A percentile compares a stretch with the other conserved stretches of the same genome.
These are phyloP conservation scores for Sarcophaga rosellei DNA, from an alignment of 2,888 invertebrate species.

Conservation along the genomic window DNA sequence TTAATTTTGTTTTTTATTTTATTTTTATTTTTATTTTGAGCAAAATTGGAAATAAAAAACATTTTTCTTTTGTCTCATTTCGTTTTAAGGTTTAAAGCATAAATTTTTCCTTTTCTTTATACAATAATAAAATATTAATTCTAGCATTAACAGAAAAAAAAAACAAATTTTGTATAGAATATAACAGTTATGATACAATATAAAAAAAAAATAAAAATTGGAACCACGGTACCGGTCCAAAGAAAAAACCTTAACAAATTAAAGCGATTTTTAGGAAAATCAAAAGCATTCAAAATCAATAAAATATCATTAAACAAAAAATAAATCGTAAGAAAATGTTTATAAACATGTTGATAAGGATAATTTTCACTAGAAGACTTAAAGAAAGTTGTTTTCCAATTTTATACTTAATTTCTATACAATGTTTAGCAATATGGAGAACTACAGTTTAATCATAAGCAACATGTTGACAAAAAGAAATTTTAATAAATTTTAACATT, in stretches of 20 bases:
- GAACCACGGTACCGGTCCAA: slow-evolving; percentile 82
- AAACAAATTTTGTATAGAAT: slow-evolving; percentile 47
- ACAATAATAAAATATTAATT: slow-evolving; percentile 55
- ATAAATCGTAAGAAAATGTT: slow-evolving; percentile 27
- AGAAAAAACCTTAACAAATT: slow-evolving; percentile 82
- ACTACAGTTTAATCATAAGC: no score
- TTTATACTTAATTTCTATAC: no score
- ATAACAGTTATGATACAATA: slow-evolving; percentile 60
- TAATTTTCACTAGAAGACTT: background rate
- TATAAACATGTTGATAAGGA: slow-evolving; percentile 58
- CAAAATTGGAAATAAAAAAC: slow-evolving; percentile 8
- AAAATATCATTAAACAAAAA: background rate
- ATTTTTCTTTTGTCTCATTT: slow-evolving; percentile 36
- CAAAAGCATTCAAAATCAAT: slow-evolving; percentile 44
- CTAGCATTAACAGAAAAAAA: slow-evolving; percentile 47
- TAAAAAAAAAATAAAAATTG: slow-evolving; percentile 74
- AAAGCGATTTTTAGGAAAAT: slow-evolving; percentile 64
- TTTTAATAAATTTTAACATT: no score
- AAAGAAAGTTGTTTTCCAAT: no score
- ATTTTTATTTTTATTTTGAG: background rate
- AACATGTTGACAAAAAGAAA: no score
- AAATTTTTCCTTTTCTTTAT: slow-evolving; percentile 51
- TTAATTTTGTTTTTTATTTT: slow-evolving; percentile 33
- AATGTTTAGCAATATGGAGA: no score
- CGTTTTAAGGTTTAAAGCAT: slow-evolving; percentile 70